Evolutionary conservation across 2,888 invertebrate species (phyloP), one percentile per base, ranked within the genome.

Genomic region (Pyrochroa serraticornis): DNA sequence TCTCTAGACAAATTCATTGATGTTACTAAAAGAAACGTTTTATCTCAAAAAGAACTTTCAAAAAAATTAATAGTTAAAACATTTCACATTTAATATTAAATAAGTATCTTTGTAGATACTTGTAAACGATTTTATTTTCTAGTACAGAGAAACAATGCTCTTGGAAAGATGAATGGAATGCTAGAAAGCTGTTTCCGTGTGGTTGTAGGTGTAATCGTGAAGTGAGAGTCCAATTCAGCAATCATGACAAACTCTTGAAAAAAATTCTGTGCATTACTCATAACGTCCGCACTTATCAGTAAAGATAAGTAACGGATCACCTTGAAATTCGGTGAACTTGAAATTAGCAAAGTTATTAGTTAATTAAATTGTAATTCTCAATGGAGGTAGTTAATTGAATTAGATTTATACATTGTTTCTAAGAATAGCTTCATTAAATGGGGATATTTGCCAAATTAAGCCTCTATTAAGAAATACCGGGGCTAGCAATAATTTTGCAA

Each of bases 191-290:
- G 71, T 71, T 71, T 59, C 59, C 51, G 65, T 67, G 65, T 65
- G 68, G 66, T 72, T 71, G 74, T 74, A 69, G 74, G 74, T 70
- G 74, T 69, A 72, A 63, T 65, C 58, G 68, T 66, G 58, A 69
- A 65, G 69, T 70, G 70, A 71, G 68, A 72, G 66, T 66, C 62
- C 66, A 67, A 70, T 61, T 65, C 65, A 62, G 67, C 60, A 58
- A 69, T 64, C 69, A 53, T 63, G 68, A 69, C 69, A 66, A 68
- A 66, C 66, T 66, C 67, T 64, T 70, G 33, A 31, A 38, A 43
- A 52, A 52, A 52, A 22, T 3, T 22, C 22, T 3, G 22, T 22
- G 22, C 22, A 22, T 22, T 22, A 52, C 22, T 37, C 31, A 22
- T 34, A 51, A 41, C 41, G 41, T 42, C 37, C 38, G 37, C 37